Evolutionary conservation across 2,888 invertebrate species (phyloP), one percentile per base, ranked within the genome.

Genomic region (Pyrocoelia pectoralis): DNA sequence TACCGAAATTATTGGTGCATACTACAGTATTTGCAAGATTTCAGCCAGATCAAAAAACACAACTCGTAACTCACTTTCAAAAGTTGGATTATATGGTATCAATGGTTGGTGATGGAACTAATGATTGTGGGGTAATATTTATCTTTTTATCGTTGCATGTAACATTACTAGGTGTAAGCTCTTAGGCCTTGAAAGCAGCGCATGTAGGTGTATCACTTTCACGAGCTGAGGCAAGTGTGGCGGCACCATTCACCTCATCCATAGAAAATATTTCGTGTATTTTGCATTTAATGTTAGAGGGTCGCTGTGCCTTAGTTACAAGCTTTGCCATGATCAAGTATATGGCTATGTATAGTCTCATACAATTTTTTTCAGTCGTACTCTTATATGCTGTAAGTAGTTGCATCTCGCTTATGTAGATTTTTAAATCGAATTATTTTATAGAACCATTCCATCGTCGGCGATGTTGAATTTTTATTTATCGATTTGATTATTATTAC

Each of bases 301-400:
- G 96, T 8, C 86, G 95, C 4, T 92, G 93, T 72, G 94, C 95
- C 0, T 83, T 96, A 67, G 93, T 94, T 66, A 95, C 95, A 0
- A 94, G 93, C 43, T 95, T 95, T 81, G 93, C 94, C 2, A 89
- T 94, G 59, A 94, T 95, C 82, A 95, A 95, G 78, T 95, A 92
- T 81, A 95, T 95, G 93, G 93, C 94, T 58, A 86, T 92, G 70
- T 95, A 95, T 82, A 94, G 94, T 60, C 84, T 97, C 38, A 94
- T 94, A 55, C 95, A 97, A 83, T 97, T 94, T 80, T 86, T 90
- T 73, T 90, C 93, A 4, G 90, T 94, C 12, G 85, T 94, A 33
- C 89, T 94, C 65, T 84, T 94, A 1, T 94, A 94, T 75, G 84
- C 83, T 72, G 89, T 89, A 80, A 85, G 86, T 82, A 77, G 59